Conservation (phyloP, 2,113 vertebrate species). For the Sakesphorus luctuosus region DNA sequence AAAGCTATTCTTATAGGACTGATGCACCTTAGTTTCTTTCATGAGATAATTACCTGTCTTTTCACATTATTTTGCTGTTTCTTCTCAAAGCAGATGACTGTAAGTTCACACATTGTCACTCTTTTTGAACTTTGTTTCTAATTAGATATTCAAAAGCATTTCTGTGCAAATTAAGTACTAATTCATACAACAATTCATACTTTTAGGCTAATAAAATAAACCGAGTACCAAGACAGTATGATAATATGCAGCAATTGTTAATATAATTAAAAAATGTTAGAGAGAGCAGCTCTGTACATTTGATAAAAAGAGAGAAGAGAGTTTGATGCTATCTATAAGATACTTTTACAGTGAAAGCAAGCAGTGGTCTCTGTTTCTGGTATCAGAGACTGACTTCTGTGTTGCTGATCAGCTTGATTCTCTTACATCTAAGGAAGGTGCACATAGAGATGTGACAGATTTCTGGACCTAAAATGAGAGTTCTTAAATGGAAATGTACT, state of each 20-base stretch:
- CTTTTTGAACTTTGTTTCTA: not conserved
- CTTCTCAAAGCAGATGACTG: not conserved
- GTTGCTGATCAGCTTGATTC: not conserved
- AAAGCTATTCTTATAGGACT: not conserved
- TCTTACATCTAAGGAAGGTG: not conserved
- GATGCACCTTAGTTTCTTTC: not conserved
- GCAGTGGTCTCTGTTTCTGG: not conserved
- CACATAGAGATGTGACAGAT: not conserved
- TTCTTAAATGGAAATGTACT: not conserved
- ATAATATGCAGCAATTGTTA: not conserved
- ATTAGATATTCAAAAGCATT: not conserved
- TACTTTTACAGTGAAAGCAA: not conserved
- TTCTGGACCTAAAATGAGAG: not conserved
- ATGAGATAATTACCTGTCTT: not conserved
- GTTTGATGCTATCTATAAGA: not conserved
- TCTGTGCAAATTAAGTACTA: not conserved
- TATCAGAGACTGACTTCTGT: not conserved
- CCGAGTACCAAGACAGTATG: not conserved
- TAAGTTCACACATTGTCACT: not conserved
- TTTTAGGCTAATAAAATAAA: conserved; percentile 8
- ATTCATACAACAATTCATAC: not conserved
- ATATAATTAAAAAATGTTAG: not conserved
- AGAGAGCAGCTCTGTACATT: not conserved
- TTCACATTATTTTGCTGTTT: not conserved
- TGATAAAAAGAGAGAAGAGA: not conserved